Evolutionary conservation across 2,113 vertebrate genomes (phyloP).

Genomic region (Corythoichthys haematopterus): DNA sequence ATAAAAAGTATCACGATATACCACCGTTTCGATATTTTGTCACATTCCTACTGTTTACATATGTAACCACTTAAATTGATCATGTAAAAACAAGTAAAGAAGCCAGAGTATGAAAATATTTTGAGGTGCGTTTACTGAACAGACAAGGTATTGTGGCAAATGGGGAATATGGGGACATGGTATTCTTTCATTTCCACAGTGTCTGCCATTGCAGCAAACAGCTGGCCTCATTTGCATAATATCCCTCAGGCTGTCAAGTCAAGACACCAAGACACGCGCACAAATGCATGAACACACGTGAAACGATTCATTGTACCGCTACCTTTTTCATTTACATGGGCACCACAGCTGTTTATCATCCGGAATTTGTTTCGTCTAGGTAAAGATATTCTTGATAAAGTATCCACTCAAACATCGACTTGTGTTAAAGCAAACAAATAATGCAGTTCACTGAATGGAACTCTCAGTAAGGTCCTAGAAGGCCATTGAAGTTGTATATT

Average conservation of each 20-base stretch:
- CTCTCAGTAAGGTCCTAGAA: not conserved
- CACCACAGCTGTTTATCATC: conserved; percentile 3
- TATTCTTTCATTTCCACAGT: conserved; percentile 46
- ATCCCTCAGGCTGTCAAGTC: conserved; percentile 64
- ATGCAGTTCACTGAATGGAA: not conserved
- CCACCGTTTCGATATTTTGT: too few species aligned
- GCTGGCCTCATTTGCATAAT: conserved; percentile 68
- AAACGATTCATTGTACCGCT: conserved; percentile 17
- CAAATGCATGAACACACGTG: conserved; percentile 14
- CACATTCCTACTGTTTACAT: too few species aligned
- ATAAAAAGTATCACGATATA: too few species aligned
- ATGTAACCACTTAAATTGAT: conserved; percentile 27
- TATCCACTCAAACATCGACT: not conserved
- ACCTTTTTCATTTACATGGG: conserved; percentile 18
- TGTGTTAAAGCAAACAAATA: not conserved
- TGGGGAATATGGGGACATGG: conserved; percentile 19
- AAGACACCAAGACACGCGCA: conserved; percentile 35
- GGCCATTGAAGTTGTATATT: conserved; percentile 6
- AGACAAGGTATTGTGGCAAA: conserved; percentile 16
- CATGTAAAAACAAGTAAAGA: conserved; percentile 11
- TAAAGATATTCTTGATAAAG: not conserved
- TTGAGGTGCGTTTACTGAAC: conserved; percentile 32
- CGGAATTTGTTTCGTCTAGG: not conserved
- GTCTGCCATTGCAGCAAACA: conserved; percentile 59
- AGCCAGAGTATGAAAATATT: conserved; percentile 16